Evolutionary conservation across 2,797 vertebrate species (phyloP), one percentile per base, ranked within the genome.

Genomic region (Avahi laniger): DNA sequence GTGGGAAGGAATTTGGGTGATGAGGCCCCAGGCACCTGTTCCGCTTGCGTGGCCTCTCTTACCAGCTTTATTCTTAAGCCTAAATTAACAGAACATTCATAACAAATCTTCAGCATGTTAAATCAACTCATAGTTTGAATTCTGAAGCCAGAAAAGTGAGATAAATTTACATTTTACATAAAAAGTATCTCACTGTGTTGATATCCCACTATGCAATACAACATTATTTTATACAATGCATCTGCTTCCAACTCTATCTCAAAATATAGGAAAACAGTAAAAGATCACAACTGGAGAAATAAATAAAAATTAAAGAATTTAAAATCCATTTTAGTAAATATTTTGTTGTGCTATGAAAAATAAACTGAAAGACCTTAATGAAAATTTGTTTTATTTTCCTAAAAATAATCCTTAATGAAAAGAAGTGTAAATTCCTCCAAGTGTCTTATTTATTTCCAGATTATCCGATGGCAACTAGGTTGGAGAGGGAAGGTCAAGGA

Each of bases 21-120:
- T 5, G 15, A 7, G 15, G 1, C 1, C n/a, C 26, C 28, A 15
- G n/a, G 52, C 7, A 35, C 30, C 26, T 6, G 38, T 4, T 75
- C 99, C 98, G 99, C 99, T 0, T 98, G 98, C 61, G 98, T 99
- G 97, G 2, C 0, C 8, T 89, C 26, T 13, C 24, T 22, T 12
- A 24, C 20, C 48, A 7, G 22, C 33, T 89, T 83, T 5, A 46
- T 35, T 76, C 93, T n/a, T 59, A 83, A 76, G 2, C 0, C 10
- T 79, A 28, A 35, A 43, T 61, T 70, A 54, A 50, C 20, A 41
- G 33, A 85, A 41, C 9, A 38, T n/a, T 43, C 28, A 28, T 24
- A 48, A 54, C 0, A 59, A 48, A 70, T 75, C 1, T 14, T 30
- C 93, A 59, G 1, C 48, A 54, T 13, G 2, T 4, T 54, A 48